Percentiles rank a stretch among this genome's conserved stretches.
These are phyloP conservation scores for Platypus cylindrus DNA, from an alignment of 2,888 invertebrate species.

Conservation along the genomic window DNA sequence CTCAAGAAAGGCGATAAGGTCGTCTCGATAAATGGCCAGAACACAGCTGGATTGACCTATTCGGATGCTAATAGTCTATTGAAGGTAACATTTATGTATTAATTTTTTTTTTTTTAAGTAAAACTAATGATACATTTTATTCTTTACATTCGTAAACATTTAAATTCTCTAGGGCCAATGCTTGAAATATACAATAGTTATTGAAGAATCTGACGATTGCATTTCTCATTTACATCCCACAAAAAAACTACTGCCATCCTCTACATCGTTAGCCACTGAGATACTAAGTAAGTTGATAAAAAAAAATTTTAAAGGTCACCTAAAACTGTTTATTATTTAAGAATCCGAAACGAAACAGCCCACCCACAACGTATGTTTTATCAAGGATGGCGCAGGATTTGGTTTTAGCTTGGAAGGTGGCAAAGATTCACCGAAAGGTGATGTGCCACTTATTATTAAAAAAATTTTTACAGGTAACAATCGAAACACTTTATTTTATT, in stretches of 20 bases:
- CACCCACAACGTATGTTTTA: constrained; percentile 35
- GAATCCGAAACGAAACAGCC: constrained; percentile 15
- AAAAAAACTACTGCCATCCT: constrained; percentile 17
- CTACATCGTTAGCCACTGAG: no score
- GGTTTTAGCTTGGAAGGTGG: constrained; percentile 94
- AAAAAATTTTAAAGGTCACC: no score
- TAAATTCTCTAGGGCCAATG: constrained; percentile 53
- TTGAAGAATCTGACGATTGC: constrained; percentile 29
- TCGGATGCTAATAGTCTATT: constrained; percentile 75
- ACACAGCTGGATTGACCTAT: constrained; percentile 73
- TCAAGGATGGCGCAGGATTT: constrained; percentile 75
- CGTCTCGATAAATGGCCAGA: constrained; percentile 75
- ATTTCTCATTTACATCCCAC: constrained; percentile 16
- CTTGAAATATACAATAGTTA: constrained; percentile 65
- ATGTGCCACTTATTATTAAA: constrained; percentile 78
- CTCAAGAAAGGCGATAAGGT: constrained; percentile 80
- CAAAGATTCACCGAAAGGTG: constrained; percentile 78
- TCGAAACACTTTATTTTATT: neutral
- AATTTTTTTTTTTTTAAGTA: constrained; percentile 4
- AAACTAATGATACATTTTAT: no score
- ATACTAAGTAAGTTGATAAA: no score
- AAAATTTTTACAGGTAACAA: constrained; percentile 81
- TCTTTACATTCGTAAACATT: neutral
- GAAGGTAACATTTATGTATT: constrained; percentile 48
- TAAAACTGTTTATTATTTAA: no score